Evolutionary conservation across 2,113 vertebrate species (phyloP).

Genomic region (Bujurquina vittata): DNA sequence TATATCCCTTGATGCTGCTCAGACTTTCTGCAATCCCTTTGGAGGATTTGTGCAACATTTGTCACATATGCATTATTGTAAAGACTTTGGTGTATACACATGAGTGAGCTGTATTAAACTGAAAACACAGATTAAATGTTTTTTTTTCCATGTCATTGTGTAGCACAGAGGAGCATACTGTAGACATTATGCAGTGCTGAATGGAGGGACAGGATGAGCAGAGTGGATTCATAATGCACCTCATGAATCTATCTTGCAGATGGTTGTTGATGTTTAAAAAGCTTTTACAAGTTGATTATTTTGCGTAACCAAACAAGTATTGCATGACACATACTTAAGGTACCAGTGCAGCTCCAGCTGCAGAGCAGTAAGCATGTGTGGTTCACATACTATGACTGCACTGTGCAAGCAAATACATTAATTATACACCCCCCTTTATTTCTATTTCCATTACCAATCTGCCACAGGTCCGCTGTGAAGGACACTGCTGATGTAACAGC

Average conservation of each 20-base stretch:
- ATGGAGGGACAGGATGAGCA: background rate
- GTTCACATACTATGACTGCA: constrained; percentile 30
- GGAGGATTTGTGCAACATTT: background rate
- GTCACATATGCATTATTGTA: background rate
- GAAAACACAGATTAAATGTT: background rate
- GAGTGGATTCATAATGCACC: background rate
- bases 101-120: background rate
- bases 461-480: constrained; percentile 40
- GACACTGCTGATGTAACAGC: constrained; percentile 20
- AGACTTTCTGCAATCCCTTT: no score
- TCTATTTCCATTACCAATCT: constrained; percentile 13
- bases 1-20: background rate
- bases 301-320: background rate
- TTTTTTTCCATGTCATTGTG: background rate
- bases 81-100: background rate
- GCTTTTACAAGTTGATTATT: constrained; percentile 4
- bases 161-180: background rate
- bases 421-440: constrained; percentile 13
- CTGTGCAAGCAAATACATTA: constrained; percentile 31
- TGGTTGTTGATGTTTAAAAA: constrained; percentile 6
- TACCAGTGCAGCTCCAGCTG: background rate
- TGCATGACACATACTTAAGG: background rate
- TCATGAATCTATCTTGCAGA: constrained; percentile 13
- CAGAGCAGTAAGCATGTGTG: background rate
- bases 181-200: background rate